These are phyloP conservation scores for Laterallus jamaicensis DNA, from an alignment of 2,113 vertebrate genomes.

Conservation along the genomic window DNA sequence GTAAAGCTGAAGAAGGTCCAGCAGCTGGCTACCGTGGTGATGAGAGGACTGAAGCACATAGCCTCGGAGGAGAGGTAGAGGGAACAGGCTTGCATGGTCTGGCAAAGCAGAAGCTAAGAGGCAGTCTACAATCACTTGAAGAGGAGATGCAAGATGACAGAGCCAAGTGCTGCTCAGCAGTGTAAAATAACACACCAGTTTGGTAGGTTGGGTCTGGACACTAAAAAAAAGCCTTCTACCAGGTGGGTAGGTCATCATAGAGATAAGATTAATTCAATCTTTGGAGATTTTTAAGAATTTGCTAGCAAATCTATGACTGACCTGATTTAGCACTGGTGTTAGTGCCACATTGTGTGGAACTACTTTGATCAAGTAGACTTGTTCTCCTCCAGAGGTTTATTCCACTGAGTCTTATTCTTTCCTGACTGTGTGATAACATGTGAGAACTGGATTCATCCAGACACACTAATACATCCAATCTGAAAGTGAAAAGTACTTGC, in stretches of 20 bases:
- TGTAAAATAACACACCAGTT: rapidly evolving
- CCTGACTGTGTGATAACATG: neutral
- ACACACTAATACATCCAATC: neutral
- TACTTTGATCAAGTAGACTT: neutral
- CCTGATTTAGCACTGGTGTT: neutral
- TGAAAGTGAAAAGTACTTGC: neutral
- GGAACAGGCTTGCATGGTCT: neutral
- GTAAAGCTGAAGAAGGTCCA: neutral
- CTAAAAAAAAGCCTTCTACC: neutral
- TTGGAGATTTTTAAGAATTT: neutral
- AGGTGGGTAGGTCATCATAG: rapidly evolving
- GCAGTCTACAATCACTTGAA: neutral
- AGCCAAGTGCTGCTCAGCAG: neutral
- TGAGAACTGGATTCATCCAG: neutral
- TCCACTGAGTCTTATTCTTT: neutral
- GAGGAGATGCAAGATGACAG: neutral
- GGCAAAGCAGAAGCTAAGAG: neutral
- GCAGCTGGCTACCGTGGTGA: neutral
- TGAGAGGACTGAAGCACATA: neutral
- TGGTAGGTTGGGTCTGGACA: neutral
- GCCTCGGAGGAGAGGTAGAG: neutral
- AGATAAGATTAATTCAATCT: neutral
- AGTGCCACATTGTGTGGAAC: neutral
- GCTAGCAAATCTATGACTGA: neutral
- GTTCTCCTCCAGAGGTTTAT: neutral